Base-by-base conservation (phyloP, 2,113 vertebrate genomes). In the Gymnocephalus cernua region DNA sequence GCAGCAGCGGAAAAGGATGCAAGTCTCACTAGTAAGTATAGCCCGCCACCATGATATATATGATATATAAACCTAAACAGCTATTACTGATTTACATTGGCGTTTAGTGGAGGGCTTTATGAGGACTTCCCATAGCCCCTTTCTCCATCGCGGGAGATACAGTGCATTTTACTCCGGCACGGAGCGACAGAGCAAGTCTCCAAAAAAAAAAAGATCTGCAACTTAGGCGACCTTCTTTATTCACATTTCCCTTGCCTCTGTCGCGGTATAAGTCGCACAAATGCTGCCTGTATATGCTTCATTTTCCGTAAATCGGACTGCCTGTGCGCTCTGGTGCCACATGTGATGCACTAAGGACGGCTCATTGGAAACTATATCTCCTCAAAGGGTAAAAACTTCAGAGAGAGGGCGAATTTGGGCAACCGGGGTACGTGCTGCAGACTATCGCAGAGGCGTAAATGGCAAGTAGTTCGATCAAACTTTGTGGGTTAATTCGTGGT, bases 1-100 rank as follows among this genome's bases (percentile, higher is more conserved):
- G 89, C 91, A 86, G 88, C 87, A 86, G 51, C 66, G 72, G 73
- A 23, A 58, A 68, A 77, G 64, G 83, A 92, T 68, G 68, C 87
- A 88, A 82, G 86, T 88, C 83, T 69, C 75, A 74, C 58, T 44
- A 84, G 93, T 94, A 91, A 93, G 92, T 94, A 86, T 19, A 82
- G 3, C 67, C 63, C 74, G 16, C 25, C 63, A 59, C 58, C 29
- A 3, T 59, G 41, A 50, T n/a, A 35, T 47, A 21, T 12, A 10
- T 41, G 38, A 41, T 41, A 9, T 41, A 18, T 11, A 38, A 76
- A 41, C 77, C 82, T 72, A 74, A 41, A 19, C 84, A 87, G 86
- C 86, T 77, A 75, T 50, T 29, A 16, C 27, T 63, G 27, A 19
- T 58, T 38, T 32, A 4, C 44, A 35, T 14, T 32, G 58, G 27